phyloP scores from a whole-genome alignment of 2,113 vertebrate species.

The Sigmodon hispidus region DNA sequence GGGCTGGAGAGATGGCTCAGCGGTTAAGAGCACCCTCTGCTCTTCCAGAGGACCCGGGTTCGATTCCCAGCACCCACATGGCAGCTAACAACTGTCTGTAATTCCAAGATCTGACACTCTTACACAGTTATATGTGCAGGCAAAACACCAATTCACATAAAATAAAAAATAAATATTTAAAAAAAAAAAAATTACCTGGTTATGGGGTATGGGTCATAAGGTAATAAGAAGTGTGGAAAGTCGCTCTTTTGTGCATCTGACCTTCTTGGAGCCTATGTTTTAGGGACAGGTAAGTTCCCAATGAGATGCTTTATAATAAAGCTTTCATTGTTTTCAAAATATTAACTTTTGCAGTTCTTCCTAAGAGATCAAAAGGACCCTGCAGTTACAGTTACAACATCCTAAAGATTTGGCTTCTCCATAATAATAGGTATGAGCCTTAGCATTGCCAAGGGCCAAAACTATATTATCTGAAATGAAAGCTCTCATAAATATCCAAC shows the following conservation, averaged over 20 bases:
- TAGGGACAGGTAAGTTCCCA: constrained; percentile 81
- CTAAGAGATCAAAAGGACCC: constrained; percentile 74
- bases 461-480: constrained; percentile 87
- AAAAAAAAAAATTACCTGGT: constrained; percentile 67
- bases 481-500: constrained; percentile 88
- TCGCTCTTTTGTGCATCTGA: constrained; percentile 66
- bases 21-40: too few species aligned
- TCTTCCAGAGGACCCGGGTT: too few species aligned
- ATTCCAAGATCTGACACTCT: too few species aligned
- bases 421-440: constrained; percentile 84
- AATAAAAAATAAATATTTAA: too few species aligned
- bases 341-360: constrained; percentile 81
- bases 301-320: constrained; percentile 84
- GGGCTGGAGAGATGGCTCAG: too few species aligned
- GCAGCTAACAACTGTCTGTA: too few species aligned
- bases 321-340: constrained; percentile 83
- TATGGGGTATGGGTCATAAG: constrained; percentile 58
- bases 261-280: constrained; percentile 77
- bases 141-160: too few species aligned
- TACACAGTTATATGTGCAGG: too few species aligned
- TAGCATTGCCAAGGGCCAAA: constrained; percentile 81
- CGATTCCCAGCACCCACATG: too few species aligned
- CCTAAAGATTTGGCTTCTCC: constrained; percentile 84
- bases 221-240: constrained; percentile 54
- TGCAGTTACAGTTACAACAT: constrained; percentile 84